A percentile compares a stretch with the other conserved stretches of the same genome.
phyloP scores from a whole-genome alignment of 2,888 invertebrate genomes.

The Eudasyphora cyanicolor region DNA sequence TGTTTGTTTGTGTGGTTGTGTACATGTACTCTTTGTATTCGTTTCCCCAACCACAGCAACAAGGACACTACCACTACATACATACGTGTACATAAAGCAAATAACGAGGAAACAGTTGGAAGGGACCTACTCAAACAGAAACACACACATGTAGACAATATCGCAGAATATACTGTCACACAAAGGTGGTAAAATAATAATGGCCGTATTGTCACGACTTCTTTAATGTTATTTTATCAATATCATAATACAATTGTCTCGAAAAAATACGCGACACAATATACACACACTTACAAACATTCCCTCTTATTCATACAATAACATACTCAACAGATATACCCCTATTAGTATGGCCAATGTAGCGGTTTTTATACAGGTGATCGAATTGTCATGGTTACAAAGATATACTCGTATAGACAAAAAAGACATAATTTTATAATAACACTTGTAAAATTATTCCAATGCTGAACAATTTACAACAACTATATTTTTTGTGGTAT shows the following conservation, averaged over 20 bases:
- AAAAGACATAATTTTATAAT: no score
- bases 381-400: no score
- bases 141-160: background rate
- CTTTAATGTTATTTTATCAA: slow-evolving; percentile 78
- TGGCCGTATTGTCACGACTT: slow-evolving; percentile 78
- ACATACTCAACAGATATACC: background rate
- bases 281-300: slow-evolving; percentile 15
- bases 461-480: no score
- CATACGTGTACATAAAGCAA: background rate
- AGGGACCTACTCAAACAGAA: background rate
- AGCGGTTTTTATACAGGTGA: slow-evolving; percentile 27
- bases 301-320: background rate
- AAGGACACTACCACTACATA: background rate
- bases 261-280: slow-evolving; percentile 41
- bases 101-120: background rate
- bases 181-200: slow-evolving; percentile 60
- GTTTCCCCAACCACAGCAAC: background rate
- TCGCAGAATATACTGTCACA: slow-evolving; percentile 14
- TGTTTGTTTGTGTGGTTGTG: no score
- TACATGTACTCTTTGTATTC: background rate
- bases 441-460: no score
- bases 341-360: background rate
- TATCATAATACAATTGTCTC: slow-evolving; percentile 71
- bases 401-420: no score
- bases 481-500: no score